Evolutionary conservation across 2,113 vertebrate genomes (phyloP).

Genomic region (Pelmatolapia mariae): DNA sequence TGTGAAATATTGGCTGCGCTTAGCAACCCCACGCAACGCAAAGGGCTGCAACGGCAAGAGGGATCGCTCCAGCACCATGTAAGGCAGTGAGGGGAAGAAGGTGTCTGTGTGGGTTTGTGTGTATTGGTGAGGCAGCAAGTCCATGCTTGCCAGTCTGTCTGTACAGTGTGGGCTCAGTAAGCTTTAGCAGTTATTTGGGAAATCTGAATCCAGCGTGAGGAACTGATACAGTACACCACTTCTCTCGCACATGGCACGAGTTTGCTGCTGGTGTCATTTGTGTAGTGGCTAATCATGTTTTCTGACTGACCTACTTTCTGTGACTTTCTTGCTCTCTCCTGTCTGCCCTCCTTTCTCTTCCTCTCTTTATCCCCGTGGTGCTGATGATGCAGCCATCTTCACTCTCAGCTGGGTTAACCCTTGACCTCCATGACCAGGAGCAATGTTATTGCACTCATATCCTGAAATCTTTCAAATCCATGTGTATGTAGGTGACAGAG

Average conservation of each 20-base stretch:
- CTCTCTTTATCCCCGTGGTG: constrained; percentile 33
- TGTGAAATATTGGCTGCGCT: constrained; percentile 52
- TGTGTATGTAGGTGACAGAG: not conserved
- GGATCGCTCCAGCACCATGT: constrained; percentile 50
- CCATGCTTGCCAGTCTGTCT: constrained; percentile 39
- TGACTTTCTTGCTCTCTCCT: constrained; percentile 16
- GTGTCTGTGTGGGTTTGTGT: constrained; percentile 10
- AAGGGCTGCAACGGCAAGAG: constrained; percentile 9
- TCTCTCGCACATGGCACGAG: not conserved
- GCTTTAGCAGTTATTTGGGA: not conserved
- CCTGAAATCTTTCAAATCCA: not conserved
- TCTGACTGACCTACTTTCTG: constrained; percentile 54
- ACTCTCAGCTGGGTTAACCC: constrained; percentile 25
- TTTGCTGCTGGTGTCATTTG: constrained; percentile 20
- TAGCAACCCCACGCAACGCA: constrained; percentile 53
- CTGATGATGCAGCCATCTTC: constrained; percentile 49
- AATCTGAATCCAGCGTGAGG: not conserved
- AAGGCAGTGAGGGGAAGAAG: constrained; percentile 49
- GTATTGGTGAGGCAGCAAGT: constrained; percentile 11
- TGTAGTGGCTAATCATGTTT: constrained; percentile 39
- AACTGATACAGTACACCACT: not conserved
- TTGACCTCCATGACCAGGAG: constrained; percentile 18
- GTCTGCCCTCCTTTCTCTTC: not conserved
- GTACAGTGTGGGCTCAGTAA: not conserved
- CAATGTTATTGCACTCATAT: not conserved